A percentile compares a stretch with the other conserved stretches of the same genome.
phyloP scores from a whole-genome alignment of 2,888 invertebrate species.

The Geophilus truncorum region DNA sequence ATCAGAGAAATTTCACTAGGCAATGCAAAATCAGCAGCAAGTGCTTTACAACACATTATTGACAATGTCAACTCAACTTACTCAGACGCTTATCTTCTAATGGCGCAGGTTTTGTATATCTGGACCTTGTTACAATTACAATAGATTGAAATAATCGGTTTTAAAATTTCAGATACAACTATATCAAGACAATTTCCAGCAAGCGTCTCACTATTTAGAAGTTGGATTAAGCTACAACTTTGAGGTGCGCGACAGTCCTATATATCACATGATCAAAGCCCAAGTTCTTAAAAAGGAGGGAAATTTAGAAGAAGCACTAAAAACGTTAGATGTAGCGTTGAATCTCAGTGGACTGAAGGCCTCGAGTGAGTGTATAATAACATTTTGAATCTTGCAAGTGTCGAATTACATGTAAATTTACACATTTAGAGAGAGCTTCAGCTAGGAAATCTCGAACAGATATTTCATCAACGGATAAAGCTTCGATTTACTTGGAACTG shows the following conservation, averaged over 20 bases:
- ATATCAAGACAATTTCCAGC: constrained; percentile 56
- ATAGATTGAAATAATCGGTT: background rate
- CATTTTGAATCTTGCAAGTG: background rate
- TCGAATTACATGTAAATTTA: background rate
- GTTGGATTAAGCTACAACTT: constrained; percentile 88
- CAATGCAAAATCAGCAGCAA: constrained; percentile 65
- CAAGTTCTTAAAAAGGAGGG: constrained; percentile 71
- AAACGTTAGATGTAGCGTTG: constrained; percentile 69
- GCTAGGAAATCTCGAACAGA: constrained; percentile 43
- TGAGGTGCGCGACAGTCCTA: constrained; percentile 76
- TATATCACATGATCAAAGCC: constrained; percentile 82
- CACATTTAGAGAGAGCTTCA: background rate
- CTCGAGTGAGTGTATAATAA: background rate
- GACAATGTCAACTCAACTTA: constrained; percentile 70
- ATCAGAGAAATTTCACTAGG: constrained; percentile 50
- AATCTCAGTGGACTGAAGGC: constrained; percentile 58
- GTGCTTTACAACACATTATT: constrained; percentile 65
- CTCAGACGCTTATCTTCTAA: constrained; percentile 75
- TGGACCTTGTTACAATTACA: too few species aligned
- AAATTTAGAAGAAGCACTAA: constrained; percentile 65
- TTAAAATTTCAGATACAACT: constrained; percentile 62
- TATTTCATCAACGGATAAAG: constrained; percentile 67
- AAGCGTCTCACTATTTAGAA: constrained; percentile 81
- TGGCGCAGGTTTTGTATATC: constrained; percentile 64
- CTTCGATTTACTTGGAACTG: constrained; percentile 79